These are phyloP conservation scores for Epinotia nisella DNA, from an alignment of 2,888 invertebrate genomes.

Conservation along the genomic window DNA sequence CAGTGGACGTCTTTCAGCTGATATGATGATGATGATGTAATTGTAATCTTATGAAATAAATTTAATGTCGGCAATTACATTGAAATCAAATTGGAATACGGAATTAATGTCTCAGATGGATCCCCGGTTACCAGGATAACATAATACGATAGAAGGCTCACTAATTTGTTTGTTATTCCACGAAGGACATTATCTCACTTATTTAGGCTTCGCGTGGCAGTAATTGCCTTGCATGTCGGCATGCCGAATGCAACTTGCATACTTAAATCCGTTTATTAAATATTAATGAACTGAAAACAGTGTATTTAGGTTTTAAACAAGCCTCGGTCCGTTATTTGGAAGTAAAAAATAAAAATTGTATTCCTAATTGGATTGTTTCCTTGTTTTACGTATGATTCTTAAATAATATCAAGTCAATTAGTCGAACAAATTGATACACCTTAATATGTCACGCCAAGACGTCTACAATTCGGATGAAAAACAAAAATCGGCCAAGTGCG, in stretches of 20 bases:
- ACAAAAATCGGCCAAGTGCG: too few species aligned
- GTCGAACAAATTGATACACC: too few species aligned
- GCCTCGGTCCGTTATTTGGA: constrained; percentile 8
- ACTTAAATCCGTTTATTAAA: constrained; percentile 18
- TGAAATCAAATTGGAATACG: too few species aligned
- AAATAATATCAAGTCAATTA: too few species aligned
- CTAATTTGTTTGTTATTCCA: constrained; percentile 34
- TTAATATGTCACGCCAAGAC: too few species aligned
- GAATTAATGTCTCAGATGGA: background rate
- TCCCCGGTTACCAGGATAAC: constrained; percentile 19
- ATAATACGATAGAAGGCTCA: background rate
- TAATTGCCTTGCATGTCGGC: constrained; percentile 26
- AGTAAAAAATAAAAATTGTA: too few species aligned
- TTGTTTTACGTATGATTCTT: background rate
- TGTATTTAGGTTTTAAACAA: constrained; percentile 19
- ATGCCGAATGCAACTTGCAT: constrained; percentile 21
- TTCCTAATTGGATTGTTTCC: constrained; percentile 1
- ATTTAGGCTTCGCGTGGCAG: constrained; percentile 27
- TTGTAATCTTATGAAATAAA: too few species aligned
- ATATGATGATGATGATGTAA: too few species aligned
- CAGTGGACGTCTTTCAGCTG: too few species aligned
- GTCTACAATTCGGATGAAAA: too few species aligned
- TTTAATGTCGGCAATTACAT: too few species aligned
- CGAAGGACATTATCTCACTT: constrained; percentile 31
- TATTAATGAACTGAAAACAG: constrained; percentile 32